Evolutionary conservation across 2,797 vertebrate species (phyloP).

Genomic region (Cygnus olor): DNA sequence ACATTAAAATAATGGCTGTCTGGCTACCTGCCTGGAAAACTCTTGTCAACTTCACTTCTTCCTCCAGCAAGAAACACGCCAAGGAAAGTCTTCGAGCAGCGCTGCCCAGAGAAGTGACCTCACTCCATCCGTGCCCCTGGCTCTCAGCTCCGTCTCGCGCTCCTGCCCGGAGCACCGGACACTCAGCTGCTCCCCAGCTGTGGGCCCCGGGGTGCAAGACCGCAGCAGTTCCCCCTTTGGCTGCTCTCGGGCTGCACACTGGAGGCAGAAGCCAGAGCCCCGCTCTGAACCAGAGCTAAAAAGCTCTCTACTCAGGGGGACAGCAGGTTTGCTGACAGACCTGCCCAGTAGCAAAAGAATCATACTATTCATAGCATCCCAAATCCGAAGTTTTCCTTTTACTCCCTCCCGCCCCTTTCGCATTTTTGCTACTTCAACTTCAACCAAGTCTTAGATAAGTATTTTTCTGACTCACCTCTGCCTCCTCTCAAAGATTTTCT

Average conservation of each 20-base stretch:
- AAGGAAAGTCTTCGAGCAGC: not conserved
- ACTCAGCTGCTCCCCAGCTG: not conserved
- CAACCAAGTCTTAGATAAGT: not conserved
- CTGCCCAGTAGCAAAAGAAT: not conserved
- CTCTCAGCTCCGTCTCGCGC: not conserved
- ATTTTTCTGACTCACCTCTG: not conserved
- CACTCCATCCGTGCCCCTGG: not conserved
- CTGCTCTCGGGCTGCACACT: fast-evolving
- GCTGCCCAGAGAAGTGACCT: slow-evolving; percentile 14
- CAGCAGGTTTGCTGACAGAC: not conserved
- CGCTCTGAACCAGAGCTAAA: fast-evolving
- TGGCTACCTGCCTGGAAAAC: slow-evolving; percentile 62
- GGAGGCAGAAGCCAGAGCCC: not conserved
- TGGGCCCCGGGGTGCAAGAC: fast-evolving
- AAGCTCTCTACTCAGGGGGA: fast-evolving
- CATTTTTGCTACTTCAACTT: not conserved
- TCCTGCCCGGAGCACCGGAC: fast-evolving
- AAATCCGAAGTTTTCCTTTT: not conserved
- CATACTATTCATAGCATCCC: not conserved
- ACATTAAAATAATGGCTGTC: slow-evolving; percentile 15
- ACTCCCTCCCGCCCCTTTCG: not conserved
- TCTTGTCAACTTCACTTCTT: not conserved
- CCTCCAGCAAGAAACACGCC: slow-evolving; percentile 23
- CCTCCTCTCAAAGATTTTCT: not conserved
- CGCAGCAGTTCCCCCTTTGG: fast-evolving